These are phyloP conservation scores for Cantharis nigra DNA, from an alignment of 2,888 invertebrate species.

Conservation along the genomic window DNA sequence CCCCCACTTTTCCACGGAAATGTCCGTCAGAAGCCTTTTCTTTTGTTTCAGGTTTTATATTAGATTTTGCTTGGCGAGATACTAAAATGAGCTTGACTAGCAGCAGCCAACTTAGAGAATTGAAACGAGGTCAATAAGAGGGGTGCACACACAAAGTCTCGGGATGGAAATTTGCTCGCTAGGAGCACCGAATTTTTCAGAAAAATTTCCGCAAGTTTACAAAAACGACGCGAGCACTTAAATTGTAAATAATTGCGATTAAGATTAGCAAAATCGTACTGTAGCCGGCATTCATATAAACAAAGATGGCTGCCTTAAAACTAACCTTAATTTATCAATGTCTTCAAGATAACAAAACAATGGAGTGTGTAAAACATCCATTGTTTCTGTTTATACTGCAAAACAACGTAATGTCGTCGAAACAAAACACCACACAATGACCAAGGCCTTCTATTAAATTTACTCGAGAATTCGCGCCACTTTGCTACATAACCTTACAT, in stretches of 20 bases:
- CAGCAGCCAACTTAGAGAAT: constrained; percentile 36
- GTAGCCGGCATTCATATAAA: constrained; percentile 35
- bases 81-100: constrained; percentile 37
- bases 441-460: constrained; percentile 53
- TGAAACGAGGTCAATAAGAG: constrained; percentile 34
- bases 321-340: constrained; percentile 59
- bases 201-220: neutral
- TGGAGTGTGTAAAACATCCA: constrained; percentile 58
- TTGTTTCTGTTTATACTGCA: constrained; percentile 56
- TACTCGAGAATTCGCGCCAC: constrained; percentile 46
- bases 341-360: constrained; percentile 59
- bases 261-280: neutral
- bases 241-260: neutral
- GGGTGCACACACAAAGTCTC: constrained; percentile 6
- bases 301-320: constrained; percentile 57
- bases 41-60: constrained; percentile 55
- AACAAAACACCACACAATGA: constrained; percentile 53
- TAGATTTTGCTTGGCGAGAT: constrained; percentile 48
- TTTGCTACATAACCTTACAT: constrained; percentile 42
- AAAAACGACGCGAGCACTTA: neutral
- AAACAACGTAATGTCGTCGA: constrained; percentile 52
- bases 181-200: neutral
- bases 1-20: constrained; percentile 53
- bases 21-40: constrained; percentile 55
- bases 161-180: neutral